Conservation (phyloP, 2,113 vertebrate genomes). For the Meles meles region DNA sequence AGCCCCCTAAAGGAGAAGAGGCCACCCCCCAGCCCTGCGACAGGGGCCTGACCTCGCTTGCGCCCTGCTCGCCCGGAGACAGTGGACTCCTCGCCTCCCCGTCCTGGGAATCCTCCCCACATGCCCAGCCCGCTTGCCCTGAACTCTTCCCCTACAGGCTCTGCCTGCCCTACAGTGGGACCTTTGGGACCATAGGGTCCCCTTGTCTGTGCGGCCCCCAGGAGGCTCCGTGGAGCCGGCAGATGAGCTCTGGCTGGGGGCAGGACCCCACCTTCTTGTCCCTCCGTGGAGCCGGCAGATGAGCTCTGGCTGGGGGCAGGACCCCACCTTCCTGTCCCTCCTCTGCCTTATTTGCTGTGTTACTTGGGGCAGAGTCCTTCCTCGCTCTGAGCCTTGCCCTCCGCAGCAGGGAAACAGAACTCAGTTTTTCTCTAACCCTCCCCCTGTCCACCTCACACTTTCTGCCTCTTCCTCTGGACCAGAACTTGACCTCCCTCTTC, state of each 20-base stretch:
- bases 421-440: not conserved
- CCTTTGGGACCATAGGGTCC: not conserved
- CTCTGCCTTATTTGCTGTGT: not conserved
- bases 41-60: too few species aligned
- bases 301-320: not conserved
- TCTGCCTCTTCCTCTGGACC: not conserved
- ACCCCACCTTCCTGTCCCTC: not conserved
- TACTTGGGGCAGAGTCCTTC: not conserved
- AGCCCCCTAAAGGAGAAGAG: not conserved
- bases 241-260: not conserved
- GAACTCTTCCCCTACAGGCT: not conserved
- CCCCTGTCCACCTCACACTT: not conserved
- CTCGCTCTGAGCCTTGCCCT: not conserved
- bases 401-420: not conserved
- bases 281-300: not conserved
- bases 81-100: fast-evolving
- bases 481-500: not conserved
- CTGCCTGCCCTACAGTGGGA: not conserved
- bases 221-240: not conserved
- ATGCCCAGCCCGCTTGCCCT: not conserved
- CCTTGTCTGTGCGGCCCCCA: not conserved
- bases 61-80: not conserved
- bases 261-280: not conserved
- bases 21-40: not conserved
- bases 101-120: not conserved